Percentiles rank a stretch among this genome's conserved stretches.
These are phyloP conservation scores for Trachelus stipa DNA, from an alignment of 2,888 invertebrate species.

Conservation along the genomic window DNA sequence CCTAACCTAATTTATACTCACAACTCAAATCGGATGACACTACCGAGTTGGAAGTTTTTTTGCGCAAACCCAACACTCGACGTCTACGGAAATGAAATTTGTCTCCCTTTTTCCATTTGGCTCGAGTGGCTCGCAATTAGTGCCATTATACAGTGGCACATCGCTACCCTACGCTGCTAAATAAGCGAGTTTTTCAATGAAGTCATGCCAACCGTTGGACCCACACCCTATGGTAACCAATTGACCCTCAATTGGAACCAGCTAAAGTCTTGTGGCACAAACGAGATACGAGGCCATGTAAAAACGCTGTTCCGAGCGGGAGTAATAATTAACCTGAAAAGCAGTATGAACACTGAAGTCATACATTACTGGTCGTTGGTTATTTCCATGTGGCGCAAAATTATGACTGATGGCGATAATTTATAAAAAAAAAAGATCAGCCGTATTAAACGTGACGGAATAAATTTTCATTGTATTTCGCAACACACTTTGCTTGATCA, in stretches of 20 bases:
- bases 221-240: background rate
- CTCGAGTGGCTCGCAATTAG: conserved; percentile 1
- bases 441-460: background rate
- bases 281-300: background rate
- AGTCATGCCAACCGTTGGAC: background rate
- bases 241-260: background rate
- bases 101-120: background rate
- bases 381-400: background rate
- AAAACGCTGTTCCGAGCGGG: background rate
- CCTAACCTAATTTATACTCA: background rate
- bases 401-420: background rate
- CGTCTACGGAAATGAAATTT: conserved; percentile 2
- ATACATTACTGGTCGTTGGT: background rate
- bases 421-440: background rate
- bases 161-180: background rate
- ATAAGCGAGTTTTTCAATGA: background rate
- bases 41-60: background rate
- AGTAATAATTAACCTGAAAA: background rate
- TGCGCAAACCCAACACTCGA: background rate
- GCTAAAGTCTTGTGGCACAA: background rate
- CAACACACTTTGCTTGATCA: background rate
- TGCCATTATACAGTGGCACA: background rate
- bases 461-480: background rate
- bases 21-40: background rate
- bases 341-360: background rate